Conservation (phyloP, 2,797 vertebrate genomes). For the Takifugu ocellatus region DNA sequence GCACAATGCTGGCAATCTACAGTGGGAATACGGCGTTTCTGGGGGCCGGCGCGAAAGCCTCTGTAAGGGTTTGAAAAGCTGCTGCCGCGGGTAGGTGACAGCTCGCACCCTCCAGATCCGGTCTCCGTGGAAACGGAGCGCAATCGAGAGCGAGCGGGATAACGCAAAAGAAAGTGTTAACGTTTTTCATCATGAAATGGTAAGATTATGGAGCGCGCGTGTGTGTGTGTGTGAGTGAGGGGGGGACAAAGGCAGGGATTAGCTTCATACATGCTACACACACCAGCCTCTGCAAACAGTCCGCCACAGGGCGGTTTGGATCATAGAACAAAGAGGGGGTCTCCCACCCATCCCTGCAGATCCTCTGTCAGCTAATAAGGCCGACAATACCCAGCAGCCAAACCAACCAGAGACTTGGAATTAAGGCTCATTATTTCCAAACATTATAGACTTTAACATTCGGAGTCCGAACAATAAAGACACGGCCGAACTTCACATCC, state of each 20-base stretch:
- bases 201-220: conserved; percentile 56
- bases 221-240: conserved; percentile 3
- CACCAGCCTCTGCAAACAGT: conserved; percentile 47
- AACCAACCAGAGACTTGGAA: conserved; percentile 56
- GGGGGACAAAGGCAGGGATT: conserved; percentile 71
- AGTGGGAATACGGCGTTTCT: conserved; percentile 49
- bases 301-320: conserved; percentile 58
- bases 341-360: conserved; percentile 63
- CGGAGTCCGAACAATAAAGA: conserved; percentile 39
- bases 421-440: conserved; percentile 68
- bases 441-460: conserved; percentile 56
- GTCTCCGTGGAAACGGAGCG: conserved; percentile 62
- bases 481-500: conserved; percentile 34
- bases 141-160: conserved; percentile 35
- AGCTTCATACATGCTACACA: conserved; percentile 67
- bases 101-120: conserved; percentile 48
- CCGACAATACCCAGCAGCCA: conserved; percentile 64
- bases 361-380: conserved; percentile 63
- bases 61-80: conserved; percentile 61
- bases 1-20: conserved; percentile 61
- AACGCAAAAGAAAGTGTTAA: conserved; percentile 53
- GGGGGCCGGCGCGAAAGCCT: conserved; percentile 48
- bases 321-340: conserved; percentile 64
- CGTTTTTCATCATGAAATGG: conserved; percentile 55
- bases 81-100: conserved; percentile 52